Conservation (phyloP, 2,797 vertebrate genomes). For the Synanceia verrucosa region DNA sequence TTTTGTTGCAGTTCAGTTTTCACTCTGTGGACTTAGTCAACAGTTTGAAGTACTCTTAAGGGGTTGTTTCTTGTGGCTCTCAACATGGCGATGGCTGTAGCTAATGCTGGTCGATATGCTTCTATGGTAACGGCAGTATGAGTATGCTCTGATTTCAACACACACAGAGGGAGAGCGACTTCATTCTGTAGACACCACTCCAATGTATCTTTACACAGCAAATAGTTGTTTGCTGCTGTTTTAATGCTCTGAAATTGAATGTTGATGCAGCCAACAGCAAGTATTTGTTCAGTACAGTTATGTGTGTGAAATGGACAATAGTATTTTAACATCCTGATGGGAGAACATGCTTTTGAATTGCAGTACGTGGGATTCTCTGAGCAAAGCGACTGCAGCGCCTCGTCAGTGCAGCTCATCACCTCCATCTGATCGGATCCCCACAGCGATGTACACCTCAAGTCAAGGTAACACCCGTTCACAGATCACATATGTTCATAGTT, state of each 20-base stretch:
- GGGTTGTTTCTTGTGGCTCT: too few species aligned
- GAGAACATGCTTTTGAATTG: slow-evolving; percentile 24
- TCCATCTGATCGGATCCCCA: background rate
- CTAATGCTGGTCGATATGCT: too few species aligned
- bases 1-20: background rate
- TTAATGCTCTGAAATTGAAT: background rate
- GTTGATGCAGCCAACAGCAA: background rate
- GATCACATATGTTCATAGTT: slow-evolving; percentile 21
- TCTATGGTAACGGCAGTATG: background rate
- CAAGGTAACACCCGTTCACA: slow-evolving; percentile 18
- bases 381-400: background rate
- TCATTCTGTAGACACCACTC: too few species aligned
- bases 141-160: too few species aligned
- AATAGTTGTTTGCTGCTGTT: too few species aligned
- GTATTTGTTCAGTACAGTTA: background rate
- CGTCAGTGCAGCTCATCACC: background rate
- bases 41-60: too few species aligned
- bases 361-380: slow-evolving; percentile 20
- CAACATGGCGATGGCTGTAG: too few species aligned
- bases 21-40: too few species aligned
- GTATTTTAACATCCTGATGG: background rate
- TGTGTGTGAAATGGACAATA: background rate
- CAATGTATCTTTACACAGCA: too few species aligned
- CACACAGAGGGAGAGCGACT: too few species aligned
- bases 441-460: slow-evolving; percentile 16